These are phyloP conservation scores for Caligus rogercresseyi DNA, from an alignment of 1,140 invertebrate genomes.

Conservation along the genomic window DNA sequence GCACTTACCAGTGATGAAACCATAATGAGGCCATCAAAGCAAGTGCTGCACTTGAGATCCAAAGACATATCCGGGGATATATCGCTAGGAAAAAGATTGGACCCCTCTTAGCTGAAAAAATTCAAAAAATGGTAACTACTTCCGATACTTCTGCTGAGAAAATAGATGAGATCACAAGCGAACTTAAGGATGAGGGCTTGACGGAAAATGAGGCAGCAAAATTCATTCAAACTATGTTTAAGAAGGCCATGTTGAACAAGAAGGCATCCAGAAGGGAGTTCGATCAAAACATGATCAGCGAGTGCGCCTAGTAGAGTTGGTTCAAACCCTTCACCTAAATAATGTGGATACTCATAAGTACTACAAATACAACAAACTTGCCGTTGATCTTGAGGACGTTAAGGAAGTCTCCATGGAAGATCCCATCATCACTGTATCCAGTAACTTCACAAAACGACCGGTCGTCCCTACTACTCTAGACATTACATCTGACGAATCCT, in stretches of 20 bases:
- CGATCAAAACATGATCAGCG: not conserved
- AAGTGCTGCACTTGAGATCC: constrained; percentile 25
- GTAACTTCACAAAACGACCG: not conserved
- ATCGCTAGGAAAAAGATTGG: constrained; percentile 20
- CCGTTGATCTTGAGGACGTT: constrained; percentile 36
- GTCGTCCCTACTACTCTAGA: not conserved
- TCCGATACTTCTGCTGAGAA: constrained; percentile 14
- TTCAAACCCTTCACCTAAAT: constrained; percentile 1
- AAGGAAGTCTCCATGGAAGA: constrained; percentile 34
- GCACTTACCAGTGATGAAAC: not conserved
- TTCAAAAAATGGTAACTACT: not conserved
- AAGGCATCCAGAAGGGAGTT: not conserved
- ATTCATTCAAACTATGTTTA: constrained; percentile 27
- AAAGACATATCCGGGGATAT: constrained; percentile 24
- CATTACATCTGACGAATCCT: not conserved
- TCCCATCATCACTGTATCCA: not conserved
- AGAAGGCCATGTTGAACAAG: constrained; percentile 18
- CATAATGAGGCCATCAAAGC: not conserved
- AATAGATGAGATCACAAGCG: constrained; percentile 1
- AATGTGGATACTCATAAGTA: constrained; percentile 42
- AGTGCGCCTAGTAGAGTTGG: not conserved
- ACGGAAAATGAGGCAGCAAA: constrained; percentile 33
- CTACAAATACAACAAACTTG: constrained; percentile 42
- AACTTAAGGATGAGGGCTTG: constrained; percentile 29
- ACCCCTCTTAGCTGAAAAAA: not conserved